Conservation (phyloP, 2,888 invertebrate species). For the Cheilosia variabilis region DNA sequence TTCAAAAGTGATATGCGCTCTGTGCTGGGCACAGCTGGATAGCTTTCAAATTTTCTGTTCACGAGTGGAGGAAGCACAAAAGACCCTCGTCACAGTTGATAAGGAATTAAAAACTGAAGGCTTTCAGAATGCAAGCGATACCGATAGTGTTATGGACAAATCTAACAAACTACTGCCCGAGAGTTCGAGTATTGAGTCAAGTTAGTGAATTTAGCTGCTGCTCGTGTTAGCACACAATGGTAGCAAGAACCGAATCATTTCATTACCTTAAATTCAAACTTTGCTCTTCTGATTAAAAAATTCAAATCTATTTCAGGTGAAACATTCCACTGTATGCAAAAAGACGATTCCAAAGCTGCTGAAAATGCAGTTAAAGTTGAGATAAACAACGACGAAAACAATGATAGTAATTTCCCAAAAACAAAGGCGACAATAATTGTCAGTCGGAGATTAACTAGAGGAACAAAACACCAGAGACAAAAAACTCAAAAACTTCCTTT, state of each 20-base stretch:
- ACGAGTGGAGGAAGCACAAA: constrained; percentile 70
- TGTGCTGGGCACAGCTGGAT: constrained; percentile 75
- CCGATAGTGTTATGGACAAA: background rate
- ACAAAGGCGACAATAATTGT: background rate
- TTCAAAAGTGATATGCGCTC: constrained; percentile 67
- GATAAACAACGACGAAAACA: background rate
- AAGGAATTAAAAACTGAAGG: constrained; percentile 1
- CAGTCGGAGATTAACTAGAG: constrained; percentile 25
- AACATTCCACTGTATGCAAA: background rate
- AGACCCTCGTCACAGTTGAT: background rate
- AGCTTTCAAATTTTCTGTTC: constrained; percentile 73
- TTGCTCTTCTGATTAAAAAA: background rate
- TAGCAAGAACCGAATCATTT: too few relatives aligned
- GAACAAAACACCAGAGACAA: background rate
- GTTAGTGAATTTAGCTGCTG: too few relatives aligned
- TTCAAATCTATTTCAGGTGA: background rate
- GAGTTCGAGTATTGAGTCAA: too few relatives aligned
- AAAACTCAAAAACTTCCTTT: background rate
- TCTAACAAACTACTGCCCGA: too few relatives aligned
- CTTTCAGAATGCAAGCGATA: background rate
- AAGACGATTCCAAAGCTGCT: background rate
- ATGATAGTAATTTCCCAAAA: background rate
- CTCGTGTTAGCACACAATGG: too few relatives aligned
- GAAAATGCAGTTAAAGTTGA: background rate
- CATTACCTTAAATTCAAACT: too few relatives aligned